Base-by-base conservation (phyloP, 2,888 invertebrate genomes). In the Xanthorhoe designata region DNA sequence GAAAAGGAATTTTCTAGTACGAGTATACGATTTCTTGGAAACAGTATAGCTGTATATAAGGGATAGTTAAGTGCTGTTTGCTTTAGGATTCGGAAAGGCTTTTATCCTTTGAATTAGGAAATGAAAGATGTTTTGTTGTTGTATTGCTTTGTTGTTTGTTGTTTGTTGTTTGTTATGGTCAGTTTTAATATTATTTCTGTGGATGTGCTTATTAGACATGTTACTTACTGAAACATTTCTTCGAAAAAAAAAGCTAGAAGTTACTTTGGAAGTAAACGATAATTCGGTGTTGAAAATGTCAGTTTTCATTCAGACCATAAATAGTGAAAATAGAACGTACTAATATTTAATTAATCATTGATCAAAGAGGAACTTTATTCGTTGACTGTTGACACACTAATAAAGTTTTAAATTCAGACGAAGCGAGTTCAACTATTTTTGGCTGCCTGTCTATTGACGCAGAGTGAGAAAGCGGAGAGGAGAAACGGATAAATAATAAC, bases 1-100 rank as follows among this genome's bases (percentile, higher is more conserved):
- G 24, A 67, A 69, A 69, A 64, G 60, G 53, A 65, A 64, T 70
- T 73, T 70, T 70, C 71, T 66, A 64, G 56, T 51, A 58, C 71
- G 65, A 64, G 56, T 51, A 58, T 65, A 63, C 56, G 65, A 72
- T 55, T 68, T 61, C 64, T 68, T 61, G 58, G 64, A 19, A 9
- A 29, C 53, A 53, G 7, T 5, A 18, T 58, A 17, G 18, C 35
- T 52, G 51, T 53, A 18, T 45, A 42, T 53, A n/a, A n/a, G 56
- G 53, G 52, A 55, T 64, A 52, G 63, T 57, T 64, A 67, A 67
- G 63, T 67, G 63, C 56, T 67, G 67, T 64, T 67, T 67, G 61
- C 67, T 67, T 61, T 60, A 56, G 53, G 63, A 56, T 63, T 62
- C 53, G 32, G 61, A 68, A 47, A 71, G 71, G 70, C 62, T 58